Evolutionary conservation across 1,140 invertebrate species (phyloP), one percentile per base, ranked within the genome.

Genomic region (Formica selysi): DNA sequence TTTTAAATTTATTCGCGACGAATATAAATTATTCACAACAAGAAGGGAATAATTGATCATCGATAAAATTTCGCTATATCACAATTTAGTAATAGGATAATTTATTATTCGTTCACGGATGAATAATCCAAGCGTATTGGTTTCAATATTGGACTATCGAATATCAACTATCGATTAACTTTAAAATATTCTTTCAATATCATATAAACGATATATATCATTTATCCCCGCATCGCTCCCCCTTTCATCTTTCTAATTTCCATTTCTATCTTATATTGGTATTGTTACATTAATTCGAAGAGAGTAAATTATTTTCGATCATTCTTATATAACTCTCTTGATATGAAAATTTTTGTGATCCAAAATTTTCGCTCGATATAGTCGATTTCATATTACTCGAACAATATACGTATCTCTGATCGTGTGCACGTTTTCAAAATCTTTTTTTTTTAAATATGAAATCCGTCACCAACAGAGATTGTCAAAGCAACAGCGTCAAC

Each of bases 161-260:
- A 62, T 62, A 62, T 62, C 36, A 57, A 76, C 36, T 76, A 76
- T 62, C 57, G 65, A 65, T 78, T 78, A 78, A 78, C 26, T 8
- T 19, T 78, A 76, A 76, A 64, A 26, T 64, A 48, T 78, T 65
- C 32, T 32, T 32, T 26, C 26, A 36, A 78, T 78, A 78, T 78
- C 44, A 78, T 44, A 78, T 44, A 64, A 32, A 11, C 19, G 16
- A 78, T 48, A 36, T 36, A 11, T 51, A 48, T 62, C 7, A 38
- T 74, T 36, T 59, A 74, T 26, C 13, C 26, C 22, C 38, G 38
- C 6, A 22, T 36, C 22, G 44, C 4, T 1, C 13, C 1, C 3
- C 38, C 38, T n/a, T 13, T 38, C 7, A 41, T 74, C 8, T 29
- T 29, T 41, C 22, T 7, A 74, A 74, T 76, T 41, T 76, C 38